Conservation (phyloP, 2,113 vertebrate genomes). For the Percina caprodes region DNA sequence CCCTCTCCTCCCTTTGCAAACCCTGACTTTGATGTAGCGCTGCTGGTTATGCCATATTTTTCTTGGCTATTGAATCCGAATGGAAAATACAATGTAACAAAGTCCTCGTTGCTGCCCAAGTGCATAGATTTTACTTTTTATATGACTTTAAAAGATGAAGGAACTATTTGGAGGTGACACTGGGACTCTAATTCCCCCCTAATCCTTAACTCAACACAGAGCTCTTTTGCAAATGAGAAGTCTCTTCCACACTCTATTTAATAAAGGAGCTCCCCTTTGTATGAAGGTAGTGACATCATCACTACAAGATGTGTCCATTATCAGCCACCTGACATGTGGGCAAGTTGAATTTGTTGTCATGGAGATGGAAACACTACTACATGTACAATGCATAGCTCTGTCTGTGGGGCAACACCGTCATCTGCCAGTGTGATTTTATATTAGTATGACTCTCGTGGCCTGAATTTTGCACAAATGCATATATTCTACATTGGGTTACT, state of each 20-base stretch:
- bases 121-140: slow-evolving; percentile 75
- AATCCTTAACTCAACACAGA: slow-evolving; percentile 79
- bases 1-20: slow-evolving; percentile 47
- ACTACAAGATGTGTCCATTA: slow-evolving; percentile 69
- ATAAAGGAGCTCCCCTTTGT: slow-evolving; percentile 60
- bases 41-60: slow-evolving; percentile 88
- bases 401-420: slow-evolving; percentile 1
- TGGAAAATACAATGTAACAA: slow-evolving; percentile 88
- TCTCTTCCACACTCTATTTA: slow-evolving; percentile 64
- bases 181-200: slow-evolving; percentile 79
- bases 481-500: slow-evolving; percentile 9
- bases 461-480: slow-evolving; percentile 18
- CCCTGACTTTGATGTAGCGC: slow-evolving; percentile 86
- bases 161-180: slow-evolving; percentile 83
- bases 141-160: slow-evolving; percentile 79
- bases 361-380: slow-evolving; percentile 69
- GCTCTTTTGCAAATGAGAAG: slow-evolving; percentile 65
- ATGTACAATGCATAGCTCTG: slow-evolving; percentile 64
- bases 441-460: neutral
- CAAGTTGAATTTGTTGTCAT: slow-evolving; percentile 73
- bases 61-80: slow-evolving; percentile 83
- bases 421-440: slow-evolving; percentile 18
- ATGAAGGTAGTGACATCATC: slow-evolving; percentile 75
- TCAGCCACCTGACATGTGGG: slow-evolving; percentile 74
- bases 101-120: slow-evolving; percentile 80